These are phyloP conservation scores for Amblyteles armatorius DNA, from an alignment of 2,888 invertebrate species.

Conservation along the genomic window DNA sequence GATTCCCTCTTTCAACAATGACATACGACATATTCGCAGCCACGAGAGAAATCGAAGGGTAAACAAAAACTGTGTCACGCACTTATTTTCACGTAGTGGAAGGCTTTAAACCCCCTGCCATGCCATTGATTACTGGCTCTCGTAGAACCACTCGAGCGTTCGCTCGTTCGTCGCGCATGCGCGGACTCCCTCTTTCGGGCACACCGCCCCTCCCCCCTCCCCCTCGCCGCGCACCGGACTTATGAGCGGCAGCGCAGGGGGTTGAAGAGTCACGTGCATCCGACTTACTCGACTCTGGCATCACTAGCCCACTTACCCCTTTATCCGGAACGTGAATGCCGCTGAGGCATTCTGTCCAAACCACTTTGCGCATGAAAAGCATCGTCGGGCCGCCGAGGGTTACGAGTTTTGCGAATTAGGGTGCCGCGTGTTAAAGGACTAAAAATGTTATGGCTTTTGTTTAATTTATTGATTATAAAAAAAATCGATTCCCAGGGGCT, in stretches of 20 bases:
- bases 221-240: not conserved
- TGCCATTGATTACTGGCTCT: slow-evolving; percentile 75
- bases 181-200: slow-evolving; percentile 55
- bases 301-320: slow-evolving; percentile 45
- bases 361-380: not conserved
- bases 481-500: not conserved
- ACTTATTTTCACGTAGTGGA: slow-evolving; percentile 28
- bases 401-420: not conserved
- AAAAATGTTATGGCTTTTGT: not conserved
- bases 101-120: slow-evolving; percentile 67
- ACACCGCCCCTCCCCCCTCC: slow-evolving; percentile 6
- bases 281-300: slow-evolving; percentile 27
- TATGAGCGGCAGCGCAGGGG: not conserved
- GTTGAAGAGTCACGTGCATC: slow-evolving; percentile 32
- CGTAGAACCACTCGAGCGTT: slow-evolving; percentile 57
- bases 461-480: not conserved
- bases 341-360: not conserved
- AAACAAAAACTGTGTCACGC: slow-evolving; percentile 38
- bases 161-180: slow-evolving; percentile 66
- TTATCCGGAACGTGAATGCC: not conserved
- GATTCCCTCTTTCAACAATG: not conserved
- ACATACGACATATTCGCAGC: not conserved
- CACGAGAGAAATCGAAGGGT: not conserved
- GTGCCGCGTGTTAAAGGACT: not conserved
- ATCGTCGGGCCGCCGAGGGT: not conserved